Evolutionary conservation across 2,797 vertebrate species (phyloP).

Genomic region (Bucorvus abyssinicus): DNA sequence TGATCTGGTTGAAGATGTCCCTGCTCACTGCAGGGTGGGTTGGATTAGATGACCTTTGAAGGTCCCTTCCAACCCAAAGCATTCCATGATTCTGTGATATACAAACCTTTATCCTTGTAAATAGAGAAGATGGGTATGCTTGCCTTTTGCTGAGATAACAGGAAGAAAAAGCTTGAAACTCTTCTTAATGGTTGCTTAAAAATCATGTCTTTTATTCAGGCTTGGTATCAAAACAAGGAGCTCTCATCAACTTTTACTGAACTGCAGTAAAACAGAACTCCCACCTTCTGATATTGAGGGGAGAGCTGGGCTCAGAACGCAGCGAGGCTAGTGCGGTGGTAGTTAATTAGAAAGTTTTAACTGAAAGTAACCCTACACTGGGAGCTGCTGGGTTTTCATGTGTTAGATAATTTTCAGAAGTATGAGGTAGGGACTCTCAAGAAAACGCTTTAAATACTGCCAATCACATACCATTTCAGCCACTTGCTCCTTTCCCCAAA

Average conservation of each 20-base stretch:
- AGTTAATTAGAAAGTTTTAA: neutral
- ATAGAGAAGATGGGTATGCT: neutral
- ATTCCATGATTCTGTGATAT: too few relatives aligned
- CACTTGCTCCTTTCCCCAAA: neutral
- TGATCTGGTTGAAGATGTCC: too few relatives aligned
- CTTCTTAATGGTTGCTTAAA: neutral
- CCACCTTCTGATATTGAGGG: neutral
- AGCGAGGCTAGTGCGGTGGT: accelerated
- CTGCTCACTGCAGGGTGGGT: too few relatives aligned
- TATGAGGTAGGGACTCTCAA: neutral
- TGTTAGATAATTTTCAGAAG: neutral
- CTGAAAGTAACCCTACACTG: neutral
- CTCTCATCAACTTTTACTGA: neutral
- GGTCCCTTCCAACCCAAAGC: too few relatives aligned
- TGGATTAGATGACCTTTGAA: too few relatives aligned
- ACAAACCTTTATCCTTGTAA: neutral
- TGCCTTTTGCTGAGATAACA: neutral
- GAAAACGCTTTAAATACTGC: neutral
- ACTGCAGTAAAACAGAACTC: neutral
- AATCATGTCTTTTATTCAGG: neutral
- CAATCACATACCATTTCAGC: accelerated
- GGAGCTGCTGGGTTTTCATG: neutral
- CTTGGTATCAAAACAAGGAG: neutral
- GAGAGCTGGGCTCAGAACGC: neutral
- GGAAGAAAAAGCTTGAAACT: neutral